These are phyloP conservation scores for Lycaon pictus DNA, from an alignment of 2,113 vertebrate species.

Conservation along the genomic window DNA sequence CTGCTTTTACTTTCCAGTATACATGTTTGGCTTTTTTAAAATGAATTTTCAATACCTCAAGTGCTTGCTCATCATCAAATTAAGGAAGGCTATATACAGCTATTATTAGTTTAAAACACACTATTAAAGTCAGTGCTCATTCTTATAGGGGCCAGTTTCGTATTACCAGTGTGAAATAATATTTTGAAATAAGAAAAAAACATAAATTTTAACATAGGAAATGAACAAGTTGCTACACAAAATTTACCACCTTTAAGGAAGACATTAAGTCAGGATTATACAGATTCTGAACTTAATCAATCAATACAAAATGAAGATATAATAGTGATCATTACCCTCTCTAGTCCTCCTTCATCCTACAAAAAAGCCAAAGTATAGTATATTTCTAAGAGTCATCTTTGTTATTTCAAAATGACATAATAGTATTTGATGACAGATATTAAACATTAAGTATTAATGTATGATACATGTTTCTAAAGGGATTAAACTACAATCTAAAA, in stretches of 20 bases:
- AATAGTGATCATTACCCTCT: background rate
- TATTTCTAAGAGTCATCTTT: slow-evolving; percentile 9
- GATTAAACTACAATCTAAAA: slow-evolving; percentile 54
- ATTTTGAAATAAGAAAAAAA: slow-evolving; percentile 18
- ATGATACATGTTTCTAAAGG: slow-evolving; percentile 13
- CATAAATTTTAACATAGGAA: background rate
- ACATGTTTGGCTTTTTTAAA: background rate
- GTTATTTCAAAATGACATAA: slow-evolving; percentile 58
- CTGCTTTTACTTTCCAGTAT: background rate
- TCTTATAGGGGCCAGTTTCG: slow-evolving; percentile 17
- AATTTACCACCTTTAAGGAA: background rate
- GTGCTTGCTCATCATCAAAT: slow-evolving; percentile 2
- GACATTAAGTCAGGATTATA: background rate
- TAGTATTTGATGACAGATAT: background rate
- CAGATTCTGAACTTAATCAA: background rate
- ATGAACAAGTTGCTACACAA: slow-evolving; percentile 12
- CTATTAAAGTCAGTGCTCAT: background rate
- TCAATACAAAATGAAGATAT: slow-evolving; percentile 32
- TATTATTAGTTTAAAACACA: slow-evolving; percentile 21
- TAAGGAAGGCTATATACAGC: background rate
- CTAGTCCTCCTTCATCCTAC: background rate
- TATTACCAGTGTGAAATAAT: background rate
- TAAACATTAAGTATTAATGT: slow-evolving; percentile 45
- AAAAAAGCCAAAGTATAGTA: background rate
- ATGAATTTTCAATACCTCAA: slow-evolving; percentile 6